A percentile compares a stretch with the other conserved stretches of the same genome.
These are phyloP conservation scores for Calliopsis andreniformis DNA, from an alignment of 1,140 invertebrate genomes.

Conservation along the genomic window DNA sequence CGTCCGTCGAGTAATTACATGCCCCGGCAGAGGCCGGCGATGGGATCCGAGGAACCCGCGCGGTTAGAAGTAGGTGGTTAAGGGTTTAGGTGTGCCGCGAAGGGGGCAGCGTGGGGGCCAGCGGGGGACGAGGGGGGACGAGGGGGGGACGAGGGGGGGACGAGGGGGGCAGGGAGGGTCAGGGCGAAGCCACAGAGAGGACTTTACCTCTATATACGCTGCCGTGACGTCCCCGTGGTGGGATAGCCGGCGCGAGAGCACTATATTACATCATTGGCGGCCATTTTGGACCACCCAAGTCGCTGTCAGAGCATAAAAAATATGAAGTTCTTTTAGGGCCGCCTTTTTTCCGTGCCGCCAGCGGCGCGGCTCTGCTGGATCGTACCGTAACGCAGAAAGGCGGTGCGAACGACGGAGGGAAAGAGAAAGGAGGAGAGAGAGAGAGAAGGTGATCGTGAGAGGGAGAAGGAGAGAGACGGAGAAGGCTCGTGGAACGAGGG, in stretches of 20 bases:
- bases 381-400: constrained; percentile 71
- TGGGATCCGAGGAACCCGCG: constrained; percentile 58
- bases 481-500: constrained; percentile 17
- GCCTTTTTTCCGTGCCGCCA: constrained; percentile 80
- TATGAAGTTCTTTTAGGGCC: constrained; percentile 82
- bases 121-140: background rate
- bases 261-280: constrained; percentile 82
- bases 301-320: constrained; percentile 81
- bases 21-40: constrained; percentile 62
- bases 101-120: background rate
- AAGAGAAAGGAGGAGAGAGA: constrained; percentile 23
- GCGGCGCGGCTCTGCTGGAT: constrained; percentile 72
- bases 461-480: constrained; percentile 11
- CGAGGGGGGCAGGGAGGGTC: too few species aligned
- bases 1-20: constrained; percentile 70
- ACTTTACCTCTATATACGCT: constrained; percentile 65
- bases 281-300: constrained; percentile 82
- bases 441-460: constrained; percentile 16
- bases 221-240: constrained; percentile 52
- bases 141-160: background rate
- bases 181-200: background rate
- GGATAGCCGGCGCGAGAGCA: constrained; percentile 65
- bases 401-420: constrained; percentile 65
- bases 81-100: constrained; percentile 51
- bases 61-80: constrained; percentile 64